A percentile compares a stretch with the other conserved stretches of the same genome.
These are phyloP conservation scores for Bucco capensis DNA, from an alignment of 2,113 vertebrate genomes.

Conservation along the genomic window DNA sequence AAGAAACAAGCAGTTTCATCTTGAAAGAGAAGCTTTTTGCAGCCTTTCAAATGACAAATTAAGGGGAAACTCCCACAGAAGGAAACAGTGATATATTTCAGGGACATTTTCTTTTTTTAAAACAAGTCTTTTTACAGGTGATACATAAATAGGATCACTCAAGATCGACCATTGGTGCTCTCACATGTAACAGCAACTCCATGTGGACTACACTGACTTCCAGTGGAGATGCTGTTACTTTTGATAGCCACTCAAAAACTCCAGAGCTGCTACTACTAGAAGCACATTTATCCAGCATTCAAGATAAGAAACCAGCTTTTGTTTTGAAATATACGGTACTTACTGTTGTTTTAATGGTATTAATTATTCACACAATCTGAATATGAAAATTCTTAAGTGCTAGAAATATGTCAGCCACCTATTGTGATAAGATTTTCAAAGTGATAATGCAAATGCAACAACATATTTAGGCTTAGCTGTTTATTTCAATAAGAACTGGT, in stretches of 20 bases:
- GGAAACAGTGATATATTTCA: neutral
- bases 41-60: neutral
- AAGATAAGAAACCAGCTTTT: neutral
- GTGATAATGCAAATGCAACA: neutral
- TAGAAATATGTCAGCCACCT: neutral
- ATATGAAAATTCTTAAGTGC: neutral
- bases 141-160: neutral
- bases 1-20: neutral
- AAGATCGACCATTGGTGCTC: slow-evolving; percentile 17
- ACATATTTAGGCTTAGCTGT: neutral
- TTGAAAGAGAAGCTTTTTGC: neutral
- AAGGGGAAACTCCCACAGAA: neutral
- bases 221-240: slow-evolving; percentile 84
- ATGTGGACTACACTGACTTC: slow-evolving; percentile 76
- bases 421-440: neutral
- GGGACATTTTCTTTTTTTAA: neutral
- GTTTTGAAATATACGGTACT: neutral
- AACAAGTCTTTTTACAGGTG: neutral
- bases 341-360: neutral
- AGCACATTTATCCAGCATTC: neutral
- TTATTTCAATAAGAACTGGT: neutral
- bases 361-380: neutral
- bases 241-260: slow-evolving; percentile 68
- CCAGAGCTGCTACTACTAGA: neutral
- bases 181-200: slow-evolving; percentile 85